Evolutionary conservation across 2,797 vertebrate genomes (phyloP), one percentile per base, ranked within the genome.

Genomic region (Tenualosa thibaudeaui): DNA sequence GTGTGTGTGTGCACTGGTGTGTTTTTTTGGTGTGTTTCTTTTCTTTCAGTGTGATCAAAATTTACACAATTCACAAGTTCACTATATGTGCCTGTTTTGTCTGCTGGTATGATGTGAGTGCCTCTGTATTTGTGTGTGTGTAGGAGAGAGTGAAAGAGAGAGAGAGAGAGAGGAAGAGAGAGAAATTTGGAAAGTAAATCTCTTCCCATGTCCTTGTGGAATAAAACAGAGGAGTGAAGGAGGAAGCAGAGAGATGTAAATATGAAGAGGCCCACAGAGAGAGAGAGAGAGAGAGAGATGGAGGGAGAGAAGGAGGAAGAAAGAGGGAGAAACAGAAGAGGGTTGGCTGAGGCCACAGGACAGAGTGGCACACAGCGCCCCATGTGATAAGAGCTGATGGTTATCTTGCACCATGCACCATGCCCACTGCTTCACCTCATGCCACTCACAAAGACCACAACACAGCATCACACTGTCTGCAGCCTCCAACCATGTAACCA

Each of bases 21-120:
- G 53, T 56, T 13, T 56, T 12, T 50, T 50, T 50, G 50, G 3
- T 65, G 89, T 89, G 88, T 82, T 3, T 19, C 2, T 56, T 56
- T 56, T 56, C 54, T 17, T 56, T 3, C 54, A 56, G 15, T 56
- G 1, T 56, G 54, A 17, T 56, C 54, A 56, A 19, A 3, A 0
- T 56, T 15, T 15, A 56, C 15, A 19, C 54, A 17, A 46, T 46
- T 46, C 15, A 56, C 3, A 3, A 3, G 17, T 15, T 2, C 15
- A 19, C 13, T 31, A 15, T 54, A 13, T 54, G 53, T 54, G 53
- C 15, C 12, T 54, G 53, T 54, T 54, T 54, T 60, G 56, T 60
- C 19, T 3, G 56, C 13, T 0, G 13, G 56, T 22, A 17, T 37
- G 26, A 26, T 62, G n/a, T 62, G 60, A n/a, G 58, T 60, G 58